Evolutionary conservation across 2,888 invertebrate genomes (phyloP).

Genomic region (Idaea aversata): DNA sequence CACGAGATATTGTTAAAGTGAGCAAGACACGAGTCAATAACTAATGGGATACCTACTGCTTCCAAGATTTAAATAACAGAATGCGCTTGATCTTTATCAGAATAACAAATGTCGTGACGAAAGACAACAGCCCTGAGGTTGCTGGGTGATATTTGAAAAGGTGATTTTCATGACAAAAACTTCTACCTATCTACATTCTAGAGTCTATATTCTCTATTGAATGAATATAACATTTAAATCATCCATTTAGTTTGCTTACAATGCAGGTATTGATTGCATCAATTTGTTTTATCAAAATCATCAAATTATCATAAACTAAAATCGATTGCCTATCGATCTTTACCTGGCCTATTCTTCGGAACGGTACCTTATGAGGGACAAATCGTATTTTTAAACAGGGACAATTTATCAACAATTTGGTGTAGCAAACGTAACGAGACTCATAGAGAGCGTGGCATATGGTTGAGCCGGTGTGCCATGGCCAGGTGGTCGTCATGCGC

Average conservation of each 20-base stretch:
- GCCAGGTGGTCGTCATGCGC: slow-evolving; percentile 79
- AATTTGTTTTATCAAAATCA: neutral
- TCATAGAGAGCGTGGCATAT: slow-evolving; percentile 57
- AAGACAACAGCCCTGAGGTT: slow-evolving; percentile 8
- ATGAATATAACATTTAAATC: neutral
- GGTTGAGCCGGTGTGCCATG: slow-evolving; percentile 71
- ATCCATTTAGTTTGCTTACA: neutral
- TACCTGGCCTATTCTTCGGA: neutral
- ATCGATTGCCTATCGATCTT: neutral
- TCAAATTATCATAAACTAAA: neutral
- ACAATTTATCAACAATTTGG: neutral
- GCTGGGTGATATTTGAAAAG: slow-evolving; percentile 11
- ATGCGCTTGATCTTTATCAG: slow-evolving; percentile 20
- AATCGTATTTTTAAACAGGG: neutral
- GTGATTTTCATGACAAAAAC: slow-evolving; percentile 4
- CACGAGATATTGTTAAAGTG: neutral
- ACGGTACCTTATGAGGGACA: neutral
- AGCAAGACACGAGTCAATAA: neutral
- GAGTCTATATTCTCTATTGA: neutral
- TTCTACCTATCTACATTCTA: neutral
- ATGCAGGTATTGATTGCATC: neutral
- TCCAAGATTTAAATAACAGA: slow-evolving; percentile 16
- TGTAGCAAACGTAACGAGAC: slow-evolving; percentile 5
- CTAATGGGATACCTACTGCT: neutral
- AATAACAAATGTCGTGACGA: slow-evolving; percentile 20